A percentile compares a stretch with the other conserved stretches of the same genome.
These are phyloP conservation scores for Trachurus trachurus DNA, from an alignment of 2,797 vertebrate genomes.

Conservation along the genomic window DNA sequence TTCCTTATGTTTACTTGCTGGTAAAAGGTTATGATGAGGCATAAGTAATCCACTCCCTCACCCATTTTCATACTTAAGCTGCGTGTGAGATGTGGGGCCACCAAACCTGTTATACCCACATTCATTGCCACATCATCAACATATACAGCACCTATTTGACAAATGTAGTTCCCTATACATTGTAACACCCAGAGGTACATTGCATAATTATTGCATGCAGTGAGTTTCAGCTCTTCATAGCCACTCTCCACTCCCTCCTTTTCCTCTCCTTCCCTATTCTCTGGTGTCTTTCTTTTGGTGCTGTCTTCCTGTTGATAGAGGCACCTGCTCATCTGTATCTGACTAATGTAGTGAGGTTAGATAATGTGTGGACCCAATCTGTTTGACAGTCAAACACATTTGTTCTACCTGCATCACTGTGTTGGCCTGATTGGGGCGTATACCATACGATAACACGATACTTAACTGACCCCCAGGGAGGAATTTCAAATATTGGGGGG, in stretches of 20 bases:
- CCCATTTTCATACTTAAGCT: neutral
- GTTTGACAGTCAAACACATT: slow-evolving; percentile 17
- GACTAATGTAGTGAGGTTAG: neutral
- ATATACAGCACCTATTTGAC: slow-evolving; percentile 3
- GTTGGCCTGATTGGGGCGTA: slow-evolving; percentile 21
- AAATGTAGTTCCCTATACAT: slow-evolving; percentile 12
- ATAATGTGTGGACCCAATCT: neutral
- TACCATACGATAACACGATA: slow-evolving; percentile 44
- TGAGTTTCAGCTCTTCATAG: slow-evolving; percentile 22
- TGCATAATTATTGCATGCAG: slow-evolving; percentile 22
- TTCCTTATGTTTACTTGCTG: neutral
- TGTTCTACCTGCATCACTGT: slow-evolving; percentile 19
- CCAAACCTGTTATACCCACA: slow-evolving; percentile 9
- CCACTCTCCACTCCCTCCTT: neutral
- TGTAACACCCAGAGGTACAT: neutral
- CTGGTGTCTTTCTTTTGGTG: neutral
- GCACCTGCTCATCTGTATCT: slow-evolving; percentile 10
- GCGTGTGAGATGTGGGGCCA: neutral
- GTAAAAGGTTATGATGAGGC: slow-evolving; percentile 7
- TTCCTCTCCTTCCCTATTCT: neutral
- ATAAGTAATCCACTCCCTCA: neutral
- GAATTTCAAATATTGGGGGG: slow-evolving; percentile 26
- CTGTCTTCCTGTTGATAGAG: slow-evolving; percentile 2
- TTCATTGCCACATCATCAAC: neutral
- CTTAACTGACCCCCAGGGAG: slow-evolving; percentile 3